phyloP scores from a whole-genome alignment of 2,888 invertebrate species.

The Hypomecis punctinalis region DNA sequence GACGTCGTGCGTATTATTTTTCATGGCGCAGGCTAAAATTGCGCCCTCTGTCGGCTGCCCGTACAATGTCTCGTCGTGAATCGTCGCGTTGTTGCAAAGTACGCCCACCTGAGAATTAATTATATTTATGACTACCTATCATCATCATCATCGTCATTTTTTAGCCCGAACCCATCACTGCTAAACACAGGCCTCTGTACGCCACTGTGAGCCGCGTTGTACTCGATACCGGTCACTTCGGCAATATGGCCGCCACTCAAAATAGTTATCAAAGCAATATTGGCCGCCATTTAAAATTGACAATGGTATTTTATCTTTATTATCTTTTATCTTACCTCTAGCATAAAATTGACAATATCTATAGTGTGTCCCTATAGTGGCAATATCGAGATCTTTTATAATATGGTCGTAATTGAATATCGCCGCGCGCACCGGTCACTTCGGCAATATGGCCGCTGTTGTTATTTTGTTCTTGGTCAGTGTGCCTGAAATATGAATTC shows the following conservation, averaged over 20 bases:
- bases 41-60: conserved; percentile 99
- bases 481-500: neutral
- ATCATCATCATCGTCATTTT: too few species aligned
- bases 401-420: conserved; percentile 88
- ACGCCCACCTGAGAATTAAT: too few species aligned
- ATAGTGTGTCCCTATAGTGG: conserved; percentile 90
- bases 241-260: too few species aligned
- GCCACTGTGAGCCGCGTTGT: too few species aligned
- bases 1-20: conserved; percentile 94
- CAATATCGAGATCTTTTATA: conserved; percentile 90
- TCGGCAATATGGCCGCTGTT: too few species aligned
- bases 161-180: too few species aligned
- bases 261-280: too few species aligned
- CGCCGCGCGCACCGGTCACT: conserved; percentile 86
- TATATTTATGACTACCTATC: too few species aligned
- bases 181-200: too few species aligned
- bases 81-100: conserved; percentile 97
- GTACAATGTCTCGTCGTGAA: conserved; percentile 92
- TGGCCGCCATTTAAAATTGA: too few species aligned
- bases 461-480: too few species aligned
- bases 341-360: conserved; percentile 90
- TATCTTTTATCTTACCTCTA: conserved; percentile 86
- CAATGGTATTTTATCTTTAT: too few species aligned
- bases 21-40: conserved; percentile 95
- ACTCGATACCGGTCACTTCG: conserved; percentile 85